These are phyloP conservation scores for Sebastes trivittatus DNA, from an alignment of 2,797 vertebrate genomes.

Conservation along the genomic window DNA sequence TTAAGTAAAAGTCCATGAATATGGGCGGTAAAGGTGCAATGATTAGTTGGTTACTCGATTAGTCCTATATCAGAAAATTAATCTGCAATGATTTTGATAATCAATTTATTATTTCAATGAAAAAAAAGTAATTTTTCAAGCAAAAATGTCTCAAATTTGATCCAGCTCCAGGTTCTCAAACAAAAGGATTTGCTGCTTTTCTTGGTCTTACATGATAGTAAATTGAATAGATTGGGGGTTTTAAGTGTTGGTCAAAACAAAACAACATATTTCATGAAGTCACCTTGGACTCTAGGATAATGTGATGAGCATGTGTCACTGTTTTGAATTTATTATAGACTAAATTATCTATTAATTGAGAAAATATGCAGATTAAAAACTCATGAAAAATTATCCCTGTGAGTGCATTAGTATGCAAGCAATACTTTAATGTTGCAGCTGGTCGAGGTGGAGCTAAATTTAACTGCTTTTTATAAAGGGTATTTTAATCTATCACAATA, in stretches of 20 bases:
- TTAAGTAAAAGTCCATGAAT: not conserved
- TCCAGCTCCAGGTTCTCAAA: not conserved
- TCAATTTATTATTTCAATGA: not conserved
- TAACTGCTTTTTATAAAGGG: not conserved
- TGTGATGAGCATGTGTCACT: not conserved
- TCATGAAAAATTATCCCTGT: no score
- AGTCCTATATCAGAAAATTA: not conserved
- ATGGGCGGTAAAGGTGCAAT: not conserved
- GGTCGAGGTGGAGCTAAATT: not conserved
- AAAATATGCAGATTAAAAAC: not conserved
- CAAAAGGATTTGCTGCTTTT: not conserved
- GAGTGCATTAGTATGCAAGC: no score
- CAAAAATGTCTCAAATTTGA: not conserved
- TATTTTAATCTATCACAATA: not conserved
- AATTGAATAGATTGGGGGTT: not conserved
- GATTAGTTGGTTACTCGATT: not conserved
- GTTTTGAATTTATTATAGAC: not conserved
- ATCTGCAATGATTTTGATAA: no score
- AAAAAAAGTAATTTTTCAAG: not conserved
- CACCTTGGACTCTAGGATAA: not conserved
- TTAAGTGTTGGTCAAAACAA: not conserved
- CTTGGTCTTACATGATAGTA: no score
- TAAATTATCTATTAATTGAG: not conserved
- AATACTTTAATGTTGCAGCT: not conserved
- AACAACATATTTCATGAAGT: not conserved